These are phyloP conservation scores for Epinotia nisella DNA, from an alignment of 2,888 invertebrate species.

Conservation along the genomic window DNA sequence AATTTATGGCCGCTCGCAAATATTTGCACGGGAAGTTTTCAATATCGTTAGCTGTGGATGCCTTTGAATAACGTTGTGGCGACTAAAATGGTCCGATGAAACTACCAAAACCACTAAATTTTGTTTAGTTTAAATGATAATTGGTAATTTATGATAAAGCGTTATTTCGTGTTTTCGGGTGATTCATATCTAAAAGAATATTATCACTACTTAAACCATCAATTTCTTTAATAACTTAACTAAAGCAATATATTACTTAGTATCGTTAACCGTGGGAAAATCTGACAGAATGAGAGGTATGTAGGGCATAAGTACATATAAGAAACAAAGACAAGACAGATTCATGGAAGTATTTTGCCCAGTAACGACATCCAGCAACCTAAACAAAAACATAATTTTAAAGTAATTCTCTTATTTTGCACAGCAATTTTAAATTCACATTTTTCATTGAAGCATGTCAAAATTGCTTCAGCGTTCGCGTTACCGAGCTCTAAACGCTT, in stretches of 20 bases:
- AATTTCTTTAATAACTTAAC: too few species aligned
- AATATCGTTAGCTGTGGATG: slow-evolving; percentile 22
- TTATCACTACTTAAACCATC: too few species aligned
- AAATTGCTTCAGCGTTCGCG: slow-evolving; percentile 15
- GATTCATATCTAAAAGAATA: too few species aligned
- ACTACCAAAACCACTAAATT: neutral
- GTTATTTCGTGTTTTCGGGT: too few species aligned
- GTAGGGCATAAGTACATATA: too few species aligned
- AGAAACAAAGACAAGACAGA: too few species aligned
- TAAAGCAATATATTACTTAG: too few species aligned
- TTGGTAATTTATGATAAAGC: neutral
- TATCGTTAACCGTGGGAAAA: too few species aligned
- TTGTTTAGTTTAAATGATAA: neutral
- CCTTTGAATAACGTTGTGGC: slow-evolving; percentile 2
- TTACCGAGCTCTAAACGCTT: slow-evolving; percentile 12
- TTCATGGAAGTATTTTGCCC: too few species aligned
- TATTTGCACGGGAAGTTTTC: slow-evolving; percentile 49
- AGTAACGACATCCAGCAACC: neutral
- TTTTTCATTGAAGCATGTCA: slow-evolving; percentile 27
- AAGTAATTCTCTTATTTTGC: neutral
- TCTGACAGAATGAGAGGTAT: too few species aligned
- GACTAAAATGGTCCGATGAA: neutral
- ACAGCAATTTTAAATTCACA: slow-evolving; percentile 19
- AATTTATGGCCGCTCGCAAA: slow-evolving; percentile 53
- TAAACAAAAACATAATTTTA: neutral